Conservation (phyloP, 1,140 invertebrate species). For the Drosophila ogumai region DNA sequence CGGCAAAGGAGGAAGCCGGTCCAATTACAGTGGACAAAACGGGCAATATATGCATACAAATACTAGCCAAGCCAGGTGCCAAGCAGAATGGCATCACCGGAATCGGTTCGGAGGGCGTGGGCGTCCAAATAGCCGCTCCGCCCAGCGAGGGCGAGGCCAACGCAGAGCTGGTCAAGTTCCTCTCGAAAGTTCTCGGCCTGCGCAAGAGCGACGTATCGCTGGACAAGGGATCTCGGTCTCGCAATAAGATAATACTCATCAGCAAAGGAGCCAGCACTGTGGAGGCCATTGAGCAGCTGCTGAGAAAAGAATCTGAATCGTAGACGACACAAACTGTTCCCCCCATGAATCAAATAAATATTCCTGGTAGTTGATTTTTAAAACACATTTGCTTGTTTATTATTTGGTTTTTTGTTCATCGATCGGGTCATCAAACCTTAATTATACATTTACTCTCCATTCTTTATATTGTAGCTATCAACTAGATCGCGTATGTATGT, state of each 20-base stretch:
- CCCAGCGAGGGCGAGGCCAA: constrained; percentile 93
- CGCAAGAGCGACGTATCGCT: constrained; percentile 90
- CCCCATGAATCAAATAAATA: constrained; percentile 6
- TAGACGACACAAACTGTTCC: neutral
- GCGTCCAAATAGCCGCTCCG: constrained; percentile 91
- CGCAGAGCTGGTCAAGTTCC: constrained; percentile 89
- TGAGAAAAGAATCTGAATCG: constrained; percentile 67
- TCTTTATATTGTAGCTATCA: constrained; percentile 45
- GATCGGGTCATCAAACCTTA: constrained; percentile 70
- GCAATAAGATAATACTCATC: constrained; percentile 82
- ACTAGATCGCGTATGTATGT: constrained; percentile 58
- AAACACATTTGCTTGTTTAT: constrained; percentile 56
- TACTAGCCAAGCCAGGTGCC: constrained; percentile 91
- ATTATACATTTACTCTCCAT: constrained; percentile 38
- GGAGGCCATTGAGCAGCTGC: constrained; percentile 51
- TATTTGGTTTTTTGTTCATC: constrained; percentile 66
- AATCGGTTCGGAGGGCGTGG: constrained; percentile 83
- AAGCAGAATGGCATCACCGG: constrained; percentile 90
- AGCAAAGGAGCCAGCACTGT: constrained; percentile 72
- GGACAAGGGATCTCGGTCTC: constrained; percentile 85
- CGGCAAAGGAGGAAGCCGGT: constrained; percentile 54
- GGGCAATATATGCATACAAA: constrained; percentile 88
- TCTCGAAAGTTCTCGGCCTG: constrained; percentile 88
- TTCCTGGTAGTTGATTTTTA: constrained; percentile 18
- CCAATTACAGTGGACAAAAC: constrained; percentile 87